Percentiles rank a stretch among this genome's conserved stretches.
Conservation (phyloP, 2,888 invertebrate species). For the Corythucha ciliata region DNA sequence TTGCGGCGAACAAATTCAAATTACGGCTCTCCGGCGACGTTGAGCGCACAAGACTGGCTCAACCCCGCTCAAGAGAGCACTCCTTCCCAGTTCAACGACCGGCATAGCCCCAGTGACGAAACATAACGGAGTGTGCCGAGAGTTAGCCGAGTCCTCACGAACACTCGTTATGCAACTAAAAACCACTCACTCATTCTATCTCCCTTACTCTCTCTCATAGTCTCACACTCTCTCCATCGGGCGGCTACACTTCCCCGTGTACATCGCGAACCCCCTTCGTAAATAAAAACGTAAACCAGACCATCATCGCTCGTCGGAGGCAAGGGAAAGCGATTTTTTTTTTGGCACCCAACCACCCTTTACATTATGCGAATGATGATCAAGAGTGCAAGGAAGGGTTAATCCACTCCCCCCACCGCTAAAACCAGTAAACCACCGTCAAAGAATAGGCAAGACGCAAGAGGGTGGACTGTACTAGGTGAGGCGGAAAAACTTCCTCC, state of each 20-base stretch:
- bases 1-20: not conserved
- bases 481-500: too few relatives aligned
- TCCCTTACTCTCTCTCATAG: not conserved
- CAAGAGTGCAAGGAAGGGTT: not conserved
- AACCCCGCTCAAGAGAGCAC: not conserved
- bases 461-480: too few relatives aligned
- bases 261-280: not conserved
- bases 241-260: not conserved
- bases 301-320: not conserved
- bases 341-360: not conserved
- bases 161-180: conserved; percentile 23
- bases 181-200: not conserved
- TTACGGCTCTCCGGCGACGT: conserved; percentile 5
- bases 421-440: not conserved
- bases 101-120: conserved; percentile 28
- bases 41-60: conserved; percentile 29
- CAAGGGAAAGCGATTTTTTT: too few relatives aligned
- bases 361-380: not conserved
- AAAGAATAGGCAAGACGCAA: not conserved
- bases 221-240: not conserved
- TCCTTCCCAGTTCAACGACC: conserved; percentile 32
- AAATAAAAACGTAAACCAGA: not conserved
- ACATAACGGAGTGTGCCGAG: conserved; percentile 27
- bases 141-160: conserved; percentile 21
- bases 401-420: not conserved